These are phyloP conservation scores for Diabrotica balteata DNA, from an alignment of 2,888 invertebrate genomes.

Conservation along the genomic window DNA sequence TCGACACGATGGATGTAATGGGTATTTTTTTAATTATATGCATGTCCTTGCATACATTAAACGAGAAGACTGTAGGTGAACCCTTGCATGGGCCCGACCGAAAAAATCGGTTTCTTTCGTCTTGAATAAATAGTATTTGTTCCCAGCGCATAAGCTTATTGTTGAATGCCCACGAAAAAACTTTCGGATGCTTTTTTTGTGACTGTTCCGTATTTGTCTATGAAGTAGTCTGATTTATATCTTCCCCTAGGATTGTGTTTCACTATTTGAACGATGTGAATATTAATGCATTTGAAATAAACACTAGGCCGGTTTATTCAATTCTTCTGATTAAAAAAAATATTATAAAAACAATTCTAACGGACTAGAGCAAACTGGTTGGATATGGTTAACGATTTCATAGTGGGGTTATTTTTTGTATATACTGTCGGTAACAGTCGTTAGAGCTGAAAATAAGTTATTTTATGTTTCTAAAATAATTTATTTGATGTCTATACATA, in stretches of 20 bases:
- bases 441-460: too few relatives aligned
- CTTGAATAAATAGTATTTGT: slow-evolving; percentile 54
- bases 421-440: not conserved
- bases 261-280: slow-evolving; percentile 26
- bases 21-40: slow-evolving; percentile 42
- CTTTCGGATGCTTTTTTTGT: slow-evolving; percentile 29
- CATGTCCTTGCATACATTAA: slow-evolving; percentile 58
- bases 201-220: slow-evolving; percentile 32
- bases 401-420: slow-evolving; percentile 1
- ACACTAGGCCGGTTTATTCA: slow-evolving; percentile 11
- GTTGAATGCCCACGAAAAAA: slow-evolving; percentile 28
- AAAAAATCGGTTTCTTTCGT: slow-evolving; percentile 41
- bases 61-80: slow-evolving; percentile 54
- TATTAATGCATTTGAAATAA: slow-evolving; percentile 25
- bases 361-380: slow-evolving; percentile 7
- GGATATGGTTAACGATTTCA: not conserved
- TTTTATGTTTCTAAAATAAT: too few relatives aligned
- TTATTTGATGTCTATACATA: too few relatives aligned
- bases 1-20: slow-evolving; percentile 21
- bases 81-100: slow-evolving; percentile 50
- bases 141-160: slow-evolving; percentile 40
- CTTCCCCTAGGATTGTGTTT: slow-evolving; percentile 34
- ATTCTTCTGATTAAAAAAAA: slow-evolving; percentile 1
- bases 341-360: slow-evolving; percentile 5
- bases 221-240: slow-evolving; percentile 39